Conservation (phyloP, 2,888 invertebrate genomes). For the Catocala nupta region DNA sequence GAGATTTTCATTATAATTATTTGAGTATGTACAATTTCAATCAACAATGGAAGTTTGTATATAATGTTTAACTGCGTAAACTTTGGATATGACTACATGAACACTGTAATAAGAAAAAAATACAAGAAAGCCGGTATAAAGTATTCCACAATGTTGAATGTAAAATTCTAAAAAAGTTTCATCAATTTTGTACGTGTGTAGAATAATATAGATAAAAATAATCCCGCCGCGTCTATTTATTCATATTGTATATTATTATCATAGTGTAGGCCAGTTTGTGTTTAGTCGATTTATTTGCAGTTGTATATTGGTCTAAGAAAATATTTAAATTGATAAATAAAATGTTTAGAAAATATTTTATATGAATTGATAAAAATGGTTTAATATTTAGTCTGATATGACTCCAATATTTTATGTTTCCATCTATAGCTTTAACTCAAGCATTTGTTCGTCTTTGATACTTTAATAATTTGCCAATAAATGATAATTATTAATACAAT, state of each 20-base stretch:
- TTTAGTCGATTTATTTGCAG: slow-evolving; percentile 36
- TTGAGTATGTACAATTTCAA: too few relatives aligned
- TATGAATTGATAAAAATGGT: too few relatives aligned
- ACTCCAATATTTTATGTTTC: slow-evolving; percentile 24
- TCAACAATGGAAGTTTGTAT: too few relatives aligned
- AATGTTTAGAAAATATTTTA: too few relatives aligned
- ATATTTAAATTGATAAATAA: background rate
- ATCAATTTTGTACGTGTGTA: too few relatives aligned
- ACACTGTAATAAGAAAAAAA: too few relatives aligned
- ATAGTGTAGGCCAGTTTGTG: slow-evolving; percentile 38
- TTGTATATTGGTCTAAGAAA: slow-evolving; percentile 20
- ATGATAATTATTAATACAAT: background rate
- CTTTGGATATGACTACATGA: too few relatives aligned
- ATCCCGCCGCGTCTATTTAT: slow-evolving; percentile 35
- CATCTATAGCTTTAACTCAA: slow-evolving; percentile 42
- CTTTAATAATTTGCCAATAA: background rate
- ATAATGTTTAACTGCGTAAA: too few relatives aligned
- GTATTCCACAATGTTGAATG: too few relatives aligned
- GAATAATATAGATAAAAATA: slow-evolving; percentile 1
- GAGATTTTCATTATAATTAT: too few relatives aligned
- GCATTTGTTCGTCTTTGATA: slow-evolving; percentile 41
- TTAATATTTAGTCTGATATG: slow-evolving; percentile 11
- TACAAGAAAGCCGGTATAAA: too few relatives aligned
- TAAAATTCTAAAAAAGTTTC: too few relatives aligned
- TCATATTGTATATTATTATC: slow-evolving; percentile 37